Evolutionary conservation across 2,797 vertebrate genomes (phyloP).

Genomic region (Myotis planiceps): DNA sequence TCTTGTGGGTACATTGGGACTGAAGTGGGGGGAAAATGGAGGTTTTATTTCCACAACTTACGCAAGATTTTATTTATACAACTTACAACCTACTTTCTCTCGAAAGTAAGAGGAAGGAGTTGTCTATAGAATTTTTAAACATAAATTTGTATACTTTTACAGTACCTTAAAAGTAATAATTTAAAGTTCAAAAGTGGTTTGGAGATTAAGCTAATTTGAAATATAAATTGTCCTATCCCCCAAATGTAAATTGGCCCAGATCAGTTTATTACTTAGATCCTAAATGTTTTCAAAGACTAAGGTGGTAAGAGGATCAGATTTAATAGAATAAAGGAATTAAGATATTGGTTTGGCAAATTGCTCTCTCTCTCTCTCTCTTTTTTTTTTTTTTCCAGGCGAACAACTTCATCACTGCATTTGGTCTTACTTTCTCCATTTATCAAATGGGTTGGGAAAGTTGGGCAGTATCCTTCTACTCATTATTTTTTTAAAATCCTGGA

Average conservation of each 20-base stretch:
- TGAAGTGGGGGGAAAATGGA: not conserved
- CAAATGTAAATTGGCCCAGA: not conserved
- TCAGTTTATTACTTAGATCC: not conserved
- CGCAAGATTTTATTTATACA: not conserved
- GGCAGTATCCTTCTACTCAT: not conserved
- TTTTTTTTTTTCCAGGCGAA: not conserved
- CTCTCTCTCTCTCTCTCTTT: not conserved
- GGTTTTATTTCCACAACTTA: constrained; percentile 23
- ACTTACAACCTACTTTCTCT: not conserved
- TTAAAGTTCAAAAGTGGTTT: not conserved
- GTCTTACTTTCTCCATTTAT: not conserved
- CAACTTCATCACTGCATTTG: not conserved
- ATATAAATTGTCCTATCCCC: not conserved
- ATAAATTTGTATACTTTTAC: not conserved
- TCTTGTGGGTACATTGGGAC: not conserved
- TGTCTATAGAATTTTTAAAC: not conserved
- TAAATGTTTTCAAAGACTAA: not conserved
- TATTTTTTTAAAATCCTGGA: not conserved
- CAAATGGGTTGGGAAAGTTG: not conserved
- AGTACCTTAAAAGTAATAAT: not conserved
- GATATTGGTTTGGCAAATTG: not conserved
- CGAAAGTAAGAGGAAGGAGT: constrained; percentile 6
- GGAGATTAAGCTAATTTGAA: not conserved
- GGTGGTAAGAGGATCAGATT: not conserved
- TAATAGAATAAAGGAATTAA: not conserved